Evolutionary conservation across 2,113 vertebrate species (phyloP), one percentile per base, ranked within the genome.

Genomic region (Sminthopsis crassicaudata): DNA sequence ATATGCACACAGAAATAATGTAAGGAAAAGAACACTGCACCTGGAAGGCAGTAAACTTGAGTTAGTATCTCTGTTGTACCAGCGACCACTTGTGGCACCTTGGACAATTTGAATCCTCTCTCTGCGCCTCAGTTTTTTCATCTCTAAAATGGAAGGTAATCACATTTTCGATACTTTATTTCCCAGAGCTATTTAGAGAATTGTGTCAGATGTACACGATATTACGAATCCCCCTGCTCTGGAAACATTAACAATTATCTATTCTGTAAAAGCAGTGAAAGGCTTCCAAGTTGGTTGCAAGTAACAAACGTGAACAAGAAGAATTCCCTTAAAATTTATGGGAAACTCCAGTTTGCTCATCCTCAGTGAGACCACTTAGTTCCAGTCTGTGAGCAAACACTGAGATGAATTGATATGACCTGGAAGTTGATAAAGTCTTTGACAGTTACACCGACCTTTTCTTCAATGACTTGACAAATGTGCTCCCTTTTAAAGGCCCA

Each of bases 361-460:
- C 91, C 76, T 76, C 96, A 92, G 91, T 94, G 96, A 95, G 97
- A 96, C 53, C 97, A 95, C 96, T 98, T 98, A 98, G 98, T 98
- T 98, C 96, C 96, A 98, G 96, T 96, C 98, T 98, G 90, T 84
- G 27, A 36, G 30, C 97, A 96, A 93, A 94, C 92, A 96, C 97
- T 96, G 97, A 95, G 91, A 98, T 88, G 51, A 98, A 98, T 98
- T 96, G 97, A 27, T 97, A 53, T 97, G 97, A 97, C 95, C 97
- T 98, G 97, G 97, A 98, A 98, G 96, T 98, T 97, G 96, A 98
- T 97, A 91, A 98, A 97, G 91, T 93, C 94, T 96, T n/a, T 93
- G 94, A 95, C 95, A 97, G 93, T 84, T 96, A 97, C 94, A 96
- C 95, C 97, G 97, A 76, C 92, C 97, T 98, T 97, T 96, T 97